Conservation (phyloP, 2,888 invertebrate genomes). For the Amiota mariae region DNA sequence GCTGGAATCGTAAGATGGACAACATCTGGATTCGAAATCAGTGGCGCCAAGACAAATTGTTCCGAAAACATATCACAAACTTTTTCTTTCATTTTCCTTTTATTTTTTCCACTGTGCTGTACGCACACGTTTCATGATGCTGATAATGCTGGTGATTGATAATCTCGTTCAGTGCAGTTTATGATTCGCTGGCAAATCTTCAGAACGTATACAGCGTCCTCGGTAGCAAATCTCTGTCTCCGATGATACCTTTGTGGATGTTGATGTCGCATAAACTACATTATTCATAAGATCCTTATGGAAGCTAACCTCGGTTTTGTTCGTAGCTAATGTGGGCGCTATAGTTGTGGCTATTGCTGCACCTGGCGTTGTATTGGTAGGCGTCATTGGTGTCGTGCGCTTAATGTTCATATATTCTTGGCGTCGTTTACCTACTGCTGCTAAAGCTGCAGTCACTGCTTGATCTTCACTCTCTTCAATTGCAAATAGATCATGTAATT, state of each 20-base stretch:
- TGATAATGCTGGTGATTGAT: neutral
- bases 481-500: constrained; percentile 70
- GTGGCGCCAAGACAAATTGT: neutral
- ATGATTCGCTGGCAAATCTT: constrained; percentile 71
- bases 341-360: constrained; percentile 35
- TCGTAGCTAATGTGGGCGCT: neutral
- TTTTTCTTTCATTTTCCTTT: constrained; percentile 39
- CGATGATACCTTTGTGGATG: constrained; percentile 86
- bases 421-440: constrained; percentile 64
- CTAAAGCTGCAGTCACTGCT: constrained; percentile 60
- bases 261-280: constrained; percentile 77
- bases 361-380: constrained; percentile 48
- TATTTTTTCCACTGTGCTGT: neutral
- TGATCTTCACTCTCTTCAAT: constrained; percentile 66
- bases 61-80: constrained; percentile 34
- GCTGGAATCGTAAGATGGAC: constrained; percentile 29
- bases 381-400: constrained; percentile 50
- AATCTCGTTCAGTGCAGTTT: constrained; percentile 64
- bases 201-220: constrained; percentile 86
- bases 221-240: constrained; percentile 92
- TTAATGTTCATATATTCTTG: constrained; percentile 71
- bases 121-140: neutral
- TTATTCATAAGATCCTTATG: constrained; percentile 72
- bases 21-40: neutral
- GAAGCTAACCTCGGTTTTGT: constrained; percentile 53